phyloP scores from a whole-genome alignment of 2,888 invertebrate genomes.

The Meliscaeva auricollis region DNA sequence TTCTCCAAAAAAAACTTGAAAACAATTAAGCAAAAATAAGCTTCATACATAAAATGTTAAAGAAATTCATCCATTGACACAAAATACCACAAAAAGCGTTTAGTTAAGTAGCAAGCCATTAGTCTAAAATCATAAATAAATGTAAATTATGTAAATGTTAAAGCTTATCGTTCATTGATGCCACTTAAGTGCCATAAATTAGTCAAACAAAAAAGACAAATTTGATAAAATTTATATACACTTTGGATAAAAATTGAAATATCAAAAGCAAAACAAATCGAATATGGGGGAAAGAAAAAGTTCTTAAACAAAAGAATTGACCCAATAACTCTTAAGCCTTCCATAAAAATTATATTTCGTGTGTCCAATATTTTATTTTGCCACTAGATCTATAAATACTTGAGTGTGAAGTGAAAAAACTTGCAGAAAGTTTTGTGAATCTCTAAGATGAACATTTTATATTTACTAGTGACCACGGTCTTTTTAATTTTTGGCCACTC shows the following conservation, averaged over 20 bases:
- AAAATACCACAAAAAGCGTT: conserved; percentile 6
- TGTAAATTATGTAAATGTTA: conserved; percentile 48
- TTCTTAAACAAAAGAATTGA: conserved; percentile 5
- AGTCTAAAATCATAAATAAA: conserved; percentile 23
- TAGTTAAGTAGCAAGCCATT: conserved; percentile 10
- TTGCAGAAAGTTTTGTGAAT: conserved; percentile 51
- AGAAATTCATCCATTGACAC: not conserved
- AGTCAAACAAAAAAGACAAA: conserved; percentile 27
- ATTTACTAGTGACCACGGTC: not conserved
- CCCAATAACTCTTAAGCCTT: conserved; percentile 16
- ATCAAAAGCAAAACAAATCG: not conserved
- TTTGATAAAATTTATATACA: conserved; percentile 10
- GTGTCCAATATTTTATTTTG: not conserved
- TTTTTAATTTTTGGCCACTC: not conserved
- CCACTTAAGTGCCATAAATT: conserved; percentile 47
- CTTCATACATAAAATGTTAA: not conserved
- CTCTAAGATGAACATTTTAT: conserved; percentile 16
- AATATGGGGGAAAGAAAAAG: conserved; percentile 1
- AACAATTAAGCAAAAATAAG: not conserved
- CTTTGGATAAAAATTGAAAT: conserved; percentile 16
- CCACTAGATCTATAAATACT: conserved; percentile 11
- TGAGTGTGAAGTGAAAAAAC: not conserved
- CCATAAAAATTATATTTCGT: not conserved
- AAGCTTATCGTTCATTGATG: conserved; percentile 55
- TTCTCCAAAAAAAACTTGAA: not conserved